These are phyloP conservation scores for Heliothis subflexa DNA, from an alignment of 1,140 invertebrate species.

Conservation along the genomic window DNA sequence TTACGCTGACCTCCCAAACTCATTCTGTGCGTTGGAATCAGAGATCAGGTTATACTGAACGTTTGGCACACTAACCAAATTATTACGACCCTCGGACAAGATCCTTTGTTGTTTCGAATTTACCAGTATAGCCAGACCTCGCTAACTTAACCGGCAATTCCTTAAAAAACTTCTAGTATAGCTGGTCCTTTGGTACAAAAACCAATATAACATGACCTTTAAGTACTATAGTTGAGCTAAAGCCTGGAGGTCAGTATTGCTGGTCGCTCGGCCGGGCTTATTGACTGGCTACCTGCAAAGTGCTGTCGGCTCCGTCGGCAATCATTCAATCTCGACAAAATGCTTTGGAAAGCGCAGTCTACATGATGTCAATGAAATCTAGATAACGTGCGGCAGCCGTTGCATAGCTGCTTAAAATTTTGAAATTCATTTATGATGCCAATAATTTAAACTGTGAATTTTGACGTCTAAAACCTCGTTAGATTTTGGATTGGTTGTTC, in stretches of 20 bases:
- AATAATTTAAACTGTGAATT: too few relatives aligned
- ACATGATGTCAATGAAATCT: background rate
- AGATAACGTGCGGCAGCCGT: background rate
- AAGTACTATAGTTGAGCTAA: background rate
- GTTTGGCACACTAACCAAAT: conserved; percentile 9
- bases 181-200: background rate
- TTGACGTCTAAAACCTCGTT: too few relatives aligned
- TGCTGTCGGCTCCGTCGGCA: conserved; percentile 32
- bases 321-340: conserved; percentile 41
- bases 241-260: background rate
- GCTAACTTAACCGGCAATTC: background rate
- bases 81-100: conserved; percentile 18
- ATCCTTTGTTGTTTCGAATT: conserved; percentile 1
- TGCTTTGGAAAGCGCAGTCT: conserved; percentile 21
- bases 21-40: background rate
- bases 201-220: background rate
- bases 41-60: background rate
- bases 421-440: too few relatives aligned
- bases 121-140: background rate
- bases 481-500: too few relatives aligned
- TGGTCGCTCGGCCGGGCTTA: background rate
- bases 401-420: too few relatives aligned
- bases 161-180: background rate
- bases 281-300: conserved; percentile 40
- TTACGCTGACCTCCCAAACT: background rate